Evolutionary conservation across 2,113 vertebrate genomes (phyloP), one percentile per base, ranked within the genome.

Genomic region (Nothoprocta perdicaria): DNA sequence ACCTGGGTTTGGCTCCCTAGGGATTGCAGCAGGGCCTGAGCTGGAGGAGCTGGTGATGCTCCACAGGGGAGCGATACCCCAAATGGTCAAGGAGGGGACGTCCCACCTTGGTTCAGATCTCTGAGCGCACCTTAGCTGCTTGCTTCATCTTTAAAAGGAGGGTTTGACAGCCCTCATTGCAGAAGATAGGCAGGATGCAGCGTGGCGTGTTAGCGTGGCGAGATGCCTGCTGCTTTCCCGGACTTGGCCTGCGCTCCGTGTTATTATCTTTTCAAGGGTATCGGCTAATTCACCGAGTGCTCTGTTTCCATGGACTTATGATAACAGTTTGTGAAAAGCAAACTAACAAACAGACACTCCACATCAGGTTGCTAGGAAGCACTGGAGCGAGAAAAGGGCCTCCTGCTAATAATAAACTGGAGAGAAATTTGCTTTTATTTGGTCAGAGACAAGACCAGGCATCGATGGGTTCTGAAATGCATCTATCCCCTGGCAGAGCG

Each of bases 281-380:
- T 89, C 26, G 2, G 83, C 89, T 94, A 88, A 91, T 93, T 93
- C 88, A 82, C 78, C 71, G 52, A 90, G 87, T 84, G 74, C 81
- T 89, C 72, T 82, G 86, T 92, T 92, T 88, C 88, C 62, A 43
- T 35, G 63, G 55, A 60, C 58, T 80, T 90, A 46, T 31, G 77
- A 91, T 88, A 92, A 78, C 69, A 87, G 75, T 93, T 87, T 87
- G 89, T 88, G 84, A 91, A 94, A 95, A 96, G 90, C 95, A 97
- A 96, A 95, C 93, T 93, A 89, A 79, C 92, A 96, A 95, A 91
- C 92, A 96, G 90, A 95, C 61, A 87, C 74, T 94, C 78, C 80
- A 94, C 91, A 94, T 85, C 60, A 89, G 79, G 97, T 97, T 97
- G 97, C 97, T 97, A 97, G 96, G 97, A 97, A 93, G 95, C 94